These are phyloP conservation scores for Hippotragus niger DNA, from an alignment of 2,113 vertebrate species.

Conservation along the genomic window DNA sequence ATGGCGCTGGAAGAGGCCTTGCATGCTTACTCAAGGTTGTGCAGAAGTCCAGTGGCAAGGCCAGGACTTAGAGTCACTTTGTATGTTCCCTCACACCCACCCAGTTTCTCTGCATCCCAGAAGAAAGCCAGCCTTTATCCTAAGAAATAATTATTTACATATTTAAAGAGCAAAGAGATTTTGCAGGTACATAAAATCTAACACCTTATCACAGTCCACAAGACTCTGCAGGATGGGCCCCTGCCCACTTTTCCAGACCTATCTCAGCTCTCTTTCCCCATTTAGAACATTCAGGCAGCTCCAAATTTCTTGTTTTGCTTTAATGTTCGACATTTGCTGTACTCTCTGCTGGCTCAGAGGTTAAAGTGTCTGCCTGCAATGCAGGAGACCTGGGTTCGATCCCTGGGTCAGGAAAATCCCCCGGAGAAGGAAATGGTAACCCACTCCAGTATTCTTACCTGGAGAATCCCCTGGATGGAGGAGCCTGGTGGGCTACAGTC, in stretches of 20 bases:
- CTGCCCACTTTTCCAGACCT: background rate
- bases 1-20: background rate
- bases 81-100: background rate
- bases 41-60: background rate
- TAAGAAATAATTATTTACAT: background rate
- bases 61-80: background rate
- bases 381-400: no score
- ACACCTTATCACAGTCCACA: background rate
- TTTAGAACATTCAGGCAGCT: background rate
- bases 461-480: no score
- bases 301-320: background rate
- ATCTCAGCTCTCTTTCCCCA: background rate
- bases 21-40: background rate
- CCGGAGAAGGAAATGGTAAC: no score
- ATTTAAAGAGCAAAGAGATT: background rate
- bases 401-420: no score
- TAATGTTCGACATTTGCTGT: background rate
- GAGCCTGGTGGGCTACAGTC: no score
- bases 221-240: background rate
- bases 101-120: background rate
- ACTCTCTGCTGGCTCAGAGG: background rate
- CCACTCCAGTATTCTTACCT: no score
- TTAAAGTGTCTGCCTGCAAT: no score
- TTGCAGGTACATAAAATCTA: background rate
- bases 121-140: background rate